Evolutionary conservation across 2,113 vertebrate species (phyloP).

Genomic region (Carettochelys insculpta): DNA sequence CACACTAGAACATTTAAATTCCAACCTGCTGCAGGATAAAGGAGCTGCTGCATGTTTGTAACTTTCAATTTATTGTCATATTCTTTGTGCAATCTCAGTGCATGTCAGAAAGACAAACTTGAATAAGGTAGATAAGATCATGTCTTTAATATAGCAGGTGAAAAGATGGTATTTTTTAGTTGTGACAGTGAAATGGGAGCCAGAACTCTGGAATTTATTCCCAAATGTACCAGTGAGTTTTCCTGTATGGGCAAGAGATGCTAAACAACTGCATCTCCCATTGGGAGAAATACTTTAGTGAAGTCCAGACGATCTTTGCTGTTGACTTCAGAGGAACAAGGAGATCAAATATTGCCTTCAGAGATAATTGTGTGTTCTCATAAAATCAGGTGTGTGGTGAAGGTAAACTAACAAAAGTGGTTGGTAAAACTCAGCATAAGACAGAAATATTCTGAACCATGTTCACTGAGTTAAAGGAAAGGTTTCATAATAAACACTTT

Average conservation of each 20-base stretch:
- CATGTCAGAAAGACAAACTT: background rate
- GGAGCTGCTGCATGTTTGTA: background rate
- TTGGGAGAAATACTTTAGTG: constrained; percentile 1
- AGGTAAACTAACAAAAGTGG: background rate
- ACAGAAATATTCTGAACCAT: background rate
- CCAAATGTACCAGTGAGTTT: constrained; percentile 24
- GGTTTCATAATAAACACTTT: background rate
- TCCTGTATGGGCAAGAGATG: constrained; percentile 31
- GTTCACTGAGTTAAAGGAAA: background rate
- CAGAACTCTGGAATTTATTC: background rate
- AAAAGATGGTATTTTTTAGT: background rate
- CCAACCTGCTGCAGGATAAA: background rate
- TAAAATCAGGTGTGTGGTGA: background rate
- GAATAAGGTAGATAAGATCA: constrained; percentile 12
- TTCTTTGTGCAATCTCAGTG: background rate
- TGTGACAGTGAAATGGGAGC: background rate
- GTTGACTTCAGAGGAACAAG: background rate
- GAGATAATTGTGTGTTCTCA: background rate
- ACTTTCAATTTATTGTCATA: background rate
- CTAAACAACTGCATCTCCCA: background rate
- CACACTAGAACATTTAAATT: constrained; percentile 40
- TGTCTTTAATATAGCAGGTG: background rate
- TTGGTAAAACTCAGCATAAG: constrained; percentile 22
- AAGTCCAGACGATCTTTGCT: constrained; percentile 38
- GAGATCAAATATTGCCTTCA: constrained; percentile 32